Base-by-base conservation (phyloP, 2,888 invertebrate genomes). In the Synergus japonicus region DNA sequence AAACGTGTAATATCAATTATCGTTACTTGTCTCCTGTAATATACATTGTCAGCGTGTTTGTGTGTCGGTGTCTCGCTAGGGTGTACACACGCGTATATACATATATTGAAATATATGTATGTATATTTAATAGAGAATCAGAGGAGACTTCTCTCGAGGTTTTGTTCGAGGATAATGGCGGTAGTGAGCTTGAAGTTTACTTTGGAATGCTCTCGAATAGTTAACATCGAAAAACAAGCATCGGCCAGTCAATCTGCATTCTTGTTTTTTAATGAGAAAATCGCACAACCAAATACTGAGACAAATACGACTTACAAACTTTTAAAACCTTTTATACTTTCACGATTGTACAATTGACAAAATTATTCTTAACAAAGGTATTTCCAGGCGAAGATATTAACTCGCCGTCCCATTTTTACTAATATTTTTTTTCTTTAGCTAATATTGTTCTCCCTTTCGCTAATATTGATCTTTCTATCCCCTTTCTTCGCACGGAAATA, bases 1-100 rank as follows among this genome's bases (percentile, higher is more conserved):
- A 88, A 86, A 89, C 87, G 88, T 87, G 83, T 87, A 89, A 87
- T 88, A 90, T 88, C 84, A 83, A 87, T 86, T 89, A 86, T 83
- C 77, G 54, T 79, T 79, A 66, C 60, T 63, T 82, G 69, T 78
- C 73, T 77, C 79, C 79, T 81, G 80, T 79, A 64, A 80, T 77
- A 82, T 82, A 80, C 82, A 78, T 80, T 77, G 66, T 67, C 46
- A n/a, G 49, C 69, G 43, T 41, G 58, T 29, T 43, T 66, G 41
- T 85, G 64, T 78, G 63, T 78, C 46, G 76, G 58, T 78, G n/a
- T 81, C 44, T 76, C 37, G 63, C 37, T 65, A 46, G 73, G 79
- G 22, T 79, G 49, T 54, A 65, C 73, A 80, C 82, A 80, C 77
- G 82, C 80, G 78, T 81, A 83, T 84, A 82, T 81, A 85, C 81